Conservation (phyloP, 1,140 invertebrate genomes). For the Sitobion miscanthi region DNA sequence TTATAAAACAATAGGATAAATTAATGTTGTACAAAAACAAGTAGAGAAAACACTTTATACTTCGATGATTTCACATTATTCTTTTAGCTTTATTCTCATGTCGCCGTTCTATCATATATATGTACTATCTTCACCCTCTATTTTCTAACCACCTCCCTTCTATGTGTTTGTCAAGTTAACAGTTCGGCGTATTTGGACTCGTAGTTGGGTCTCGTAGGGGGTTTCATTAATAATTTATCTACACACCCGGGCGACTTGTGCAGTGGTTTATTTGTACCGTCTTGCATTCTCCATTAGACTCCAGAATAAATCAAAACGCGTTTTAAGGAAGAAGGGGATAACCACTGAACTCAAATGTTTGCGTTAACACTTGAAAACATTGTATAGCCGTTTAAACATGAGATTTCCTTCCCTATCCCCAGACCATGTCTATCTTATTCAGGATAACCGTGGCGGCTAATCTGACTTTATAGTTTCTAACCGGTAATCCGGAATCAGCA, state of each 20-base stretch:
- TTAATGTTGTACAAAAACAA: not conserved
- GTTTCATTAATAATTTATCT: conserved; percentile 53
- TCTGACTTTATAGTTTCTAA: conserved; percentile 42
- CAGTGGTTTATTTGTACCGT: conserved; percentile 1
- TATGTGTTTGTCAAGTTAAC: not conserved
- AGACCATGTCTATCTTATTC: not conserved
- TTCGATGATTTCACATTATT: conserved; percentile 8
- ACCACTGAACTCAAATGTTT: conserved; percentile 38
- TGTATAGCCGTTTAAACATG: conserved; percentile 18
- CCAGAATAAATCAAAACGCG: conserved; percentile 48
- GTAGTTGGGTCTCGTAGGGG: conserved; percentile 24
- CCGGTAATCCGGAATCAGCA: not conserved
- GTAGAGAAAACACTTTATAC: not conserved
- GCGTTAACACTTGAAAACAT: conserved; percentile 43
- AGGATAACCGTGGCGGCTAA: not conserved
- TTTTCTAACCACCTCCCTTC: not conserved
- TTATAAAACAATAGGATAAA: not conserved
- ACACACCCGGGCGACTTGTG: conserved; percentile 7
- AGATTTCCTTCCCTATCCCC: not conserved
- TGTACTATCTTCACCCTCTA: not conserved
- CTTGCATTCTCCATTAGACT: conserved; percentile 24
- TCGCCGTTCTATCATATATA: not conserved
- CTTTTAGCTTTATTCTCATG: not conserved
- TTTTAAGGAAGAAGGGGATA: conserved; percentile 15
- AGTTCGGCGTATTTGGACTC: not conserved